Evolutionary conservation across 53 echinoderm and acorn worm genomes (phyloP), one percentile per base, ranked within the genome.

Genomic region (Temnopleurus reevesii): DNA sequence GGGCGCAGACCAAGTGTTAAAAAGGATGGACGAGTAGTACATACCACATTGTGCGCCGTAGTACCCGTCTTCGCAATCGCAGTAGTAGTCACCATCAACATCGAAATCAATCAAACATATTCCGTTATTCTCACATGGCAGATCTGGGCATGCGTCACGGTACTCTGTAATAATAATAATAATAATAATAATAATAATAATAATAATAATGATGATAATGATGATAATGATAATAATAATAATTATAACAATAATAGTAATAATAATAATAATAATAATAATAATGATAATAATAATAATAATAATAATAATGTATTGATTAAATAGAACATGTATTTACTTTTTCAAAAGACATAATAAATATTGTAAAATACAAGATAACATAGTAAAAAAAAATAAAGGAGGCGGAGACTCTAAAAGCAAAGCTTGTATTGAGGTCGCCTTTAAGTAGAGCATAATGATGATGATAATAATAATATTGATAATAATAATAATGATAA

Each of bases 281-380:
- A 36, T 38, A 23, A 77, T 77, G 19, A 77, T 77, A 24, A 77
- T 60, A 60, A 23, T 60, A 60, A 60, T 60, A 60, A 60, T 60
- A 60, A 60, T 60, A 60, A 60, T 60, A 60, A 60, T 60, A 23
- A 60, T n/a, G 23, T 19, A 19, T 19, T 19, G 18, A 60, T 19
- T n/a, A n/a, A 60, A 19, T n/a, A n/a, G n/a, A n/a, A n/a, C n/a
- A n/a, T n/a, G n/a, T n/a, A n/a, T n/a, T n/a, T n/a, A n/a, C n/a
- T 19, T 7, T 60, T 7, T 19, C 23, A 23, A 60, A 19, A 60
- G 23, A 19, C 12, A 60, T 60, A 60, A 60, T 60, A 12, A 60
- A 7, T 19, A 60, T 60, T 19, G 23, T 60, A n/a, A 60, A 19
- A 23, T 19, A n/a, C n/a, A n/a, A n/a, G n/a, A n/a, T n/a, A n/a